phyloP scores from a whole-genome alignment of 2,113 vertebrate species.

The Podarcis cretensis region DNA sequence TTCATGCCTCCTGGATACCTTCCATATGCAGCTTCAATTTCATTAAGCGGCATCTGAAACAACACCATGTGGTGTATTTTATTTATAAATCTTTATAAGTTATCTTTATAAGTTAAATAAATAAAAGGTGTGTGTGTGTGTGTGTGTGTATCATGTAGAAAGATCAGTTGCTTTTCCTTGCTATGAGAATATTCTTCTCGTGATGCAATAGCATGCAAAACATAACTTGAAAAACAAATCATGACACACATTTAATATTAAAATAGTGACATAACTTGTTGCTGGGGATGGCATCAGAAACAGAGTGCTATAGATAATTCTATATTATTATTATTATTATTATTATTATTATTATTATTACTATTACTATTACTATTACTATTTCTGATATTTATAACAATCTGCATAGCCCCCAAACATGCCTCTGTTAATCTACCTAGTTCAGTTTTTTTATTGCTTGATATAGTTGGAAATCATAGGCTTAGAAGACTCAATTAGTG shows the following conservation, averaged over 20 bases:
- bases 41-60: no score
- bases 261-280: slow-evolving; percentile 14
- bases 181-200: slow-evolving; percentile 17
- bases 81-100: no score
- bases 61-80: no score
- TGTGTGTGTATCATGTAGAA: not conserved
- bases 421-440: not conserved
- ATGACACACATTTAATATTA: not conserved
- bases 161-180: not conserved
- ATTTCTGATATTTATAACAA: not conserved
- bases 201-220: not conserved
- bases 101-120: not conserved
- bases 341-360: not conserved
- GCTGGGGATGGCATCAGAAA: not conserved
- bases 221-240: not conserved
- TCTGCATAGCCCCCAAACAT: not conserved
- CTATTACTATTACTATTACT: no score
- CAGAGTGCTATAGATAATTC: not conserved
- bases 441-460: not conserved
- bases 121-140: no score
- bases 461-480: not conserved
- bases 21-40: slow-evolving; percentile 15
- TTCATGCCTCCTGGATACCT: slow-evolving; percentile 11
- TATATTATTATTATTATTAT: no score
- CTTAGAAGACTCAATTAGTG: not conserved